These are phyloP conservation scores for Petrolisthes cinctipes DNA, from an alignment of 2,888 invertebrate genomes.

Conservation along the genomic window DNA sequence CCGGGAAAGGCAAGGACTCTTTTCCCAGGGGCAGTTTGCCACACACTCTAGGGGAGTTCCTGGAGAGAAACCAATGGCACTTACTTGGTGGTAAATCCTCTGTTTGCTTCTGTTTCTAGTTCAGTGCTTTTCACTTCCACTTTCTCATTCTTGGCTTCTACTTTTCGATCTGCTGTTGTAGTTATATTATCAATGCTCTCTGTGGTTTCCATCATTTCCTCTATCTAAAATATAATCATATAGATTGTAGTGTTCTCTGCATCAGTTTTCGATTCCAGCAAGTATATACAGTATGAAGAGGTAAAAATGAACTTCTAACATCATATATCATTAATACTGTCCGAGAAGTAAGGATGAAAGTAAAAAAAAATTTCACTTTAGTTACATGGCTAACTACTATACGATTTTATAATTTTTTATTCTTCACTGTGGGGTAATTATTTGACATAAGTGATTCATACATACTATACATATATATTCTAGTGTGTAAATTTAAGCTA, in stretches of 20 bases:
- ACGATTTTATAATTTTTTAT: no score
- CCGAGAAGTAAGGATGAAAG: no score
- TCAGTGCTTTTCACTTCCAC: background rate
- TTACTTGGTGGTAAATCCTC: conserved; percentile 46
- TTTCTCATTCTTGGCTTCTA: conserved; percentile 12
- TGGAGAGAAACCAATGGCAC: background rate
- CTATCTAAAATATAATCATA: conserved; percentile 15
- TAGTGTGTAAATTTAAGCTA: background rate
- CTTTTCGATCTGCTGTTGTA: background rate
- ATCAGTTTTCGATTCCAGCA: no score
- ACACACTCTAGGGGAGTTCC: no score
- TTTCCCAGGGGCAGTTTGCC: no score
- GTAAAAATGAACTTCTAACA: no score
- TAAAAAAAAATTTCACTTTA: no score
- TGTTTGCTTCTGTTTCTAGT: conserved; percentile 16
- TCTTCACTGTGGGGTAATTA: background rate
- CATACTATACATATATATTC: background rate
- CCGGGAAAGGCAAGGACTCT: no score
- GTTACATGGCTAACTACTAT: no score
- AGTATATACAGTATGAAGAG: no score
- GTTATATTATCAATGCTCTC: background rate
- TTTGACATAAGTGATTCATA: background rate
- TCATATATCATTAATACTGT: no score
- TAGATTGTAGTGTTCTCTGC: no score
- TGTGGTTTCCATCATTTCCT: conserved; percentile 27